Percentiles rank a stretch among this genome's conserved stretches.
Evolutionary conservation across 2,888 invertebrate species (phyloP).

Genomic region (Melanophora roralis): DNA sequence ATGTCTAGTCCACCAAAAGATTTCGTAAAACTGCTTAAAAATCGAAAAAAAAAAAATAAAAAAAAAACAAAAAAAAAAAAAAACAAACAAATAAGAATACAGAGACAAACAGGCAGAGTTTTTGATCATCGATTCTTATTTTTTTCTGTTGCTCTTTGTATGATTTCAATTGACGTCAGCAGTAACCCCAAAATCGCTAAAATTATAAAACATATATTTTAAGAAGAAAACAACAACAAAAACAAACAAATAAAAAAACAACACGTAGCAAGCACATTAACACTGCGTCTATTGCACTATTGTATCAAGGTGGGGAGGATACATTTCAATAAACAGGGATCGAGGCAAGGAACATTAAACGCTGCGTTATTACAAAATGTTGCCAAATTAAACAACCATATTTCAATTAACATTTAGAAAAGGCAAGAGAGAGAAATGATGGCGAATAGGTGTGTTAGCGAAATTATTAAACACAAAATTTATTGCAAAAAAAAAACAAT

Average conservation of each 20-base stretch:
- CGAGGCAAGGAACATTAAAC: too few species aligned
- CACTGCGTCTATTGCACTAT: conserved; percentile 32
- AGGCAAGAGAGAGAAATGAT: not conserved
- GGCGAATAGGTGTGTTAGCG: not conserved
- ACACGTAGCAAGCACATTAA: conserved; percentile 44
- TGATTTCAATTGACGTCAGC: conserved; percentile 74
- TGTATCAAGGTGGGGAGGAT: not conserved
- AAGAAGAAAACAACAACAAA: conserved; percentile 31
- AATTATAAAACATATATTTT: conserved; percentile 42
- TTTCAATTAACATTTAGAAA: not conserved
- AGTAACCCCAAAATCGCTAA: conserved; percentile 74
- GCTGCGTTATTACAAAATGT: conserved; percentile 21
- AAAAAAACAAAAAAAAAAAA: too few species aligned
- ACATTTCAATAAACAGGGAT: too few species aligned
- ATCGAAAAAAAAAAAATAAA: conserved; percentile 24
- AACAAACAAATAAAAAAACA: conserved; percentile 36
- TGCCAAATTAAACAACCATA: conserved; percentile 17
- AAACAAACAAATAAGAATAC: too few species aligned
- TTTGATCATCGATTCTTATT: conserved; percentile 32
- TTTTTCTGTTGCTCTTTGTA: conserved; percentile 1
- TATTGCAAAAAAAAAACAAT: not conserved
- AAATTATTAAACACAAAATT: conserved; percentile 7
- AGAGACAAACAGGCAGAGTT: conserved; percentile 17
- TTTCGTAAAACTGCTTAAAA: conserved; percentile 10
- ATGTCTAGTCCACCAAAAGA: conserved; percentile 30